phyloP scores from a whole-genome alignment of 2,797 vertebrate species.

The Hephaestus fuliginosus region DNA sequence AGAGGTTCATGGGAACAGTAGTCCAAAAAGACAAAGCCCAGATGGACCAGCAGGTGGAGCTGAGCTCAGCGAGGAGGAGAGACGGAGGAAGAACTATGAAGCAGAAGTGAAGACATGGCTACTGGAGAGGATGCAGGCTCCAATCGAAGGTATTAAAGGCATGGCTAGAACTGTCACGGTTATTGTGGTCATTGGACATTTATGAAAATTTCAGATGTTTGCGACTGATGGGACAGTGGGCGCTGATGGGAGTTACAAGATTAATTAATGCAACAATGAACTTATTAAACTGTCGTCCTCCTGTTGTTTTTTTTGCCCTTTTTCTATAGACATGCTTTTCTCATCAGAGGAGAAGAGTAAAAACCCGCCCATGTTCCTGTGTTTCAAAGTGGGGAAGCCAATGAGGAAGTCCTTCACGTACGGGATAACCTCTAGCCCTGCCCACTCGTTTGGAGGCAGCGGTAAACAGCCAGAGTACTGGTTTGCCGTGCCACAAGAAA shows the following conservation, averaged over 20 bases:
- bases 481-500: constrained; percentile 98
- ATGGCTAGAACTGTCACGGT: background rate
- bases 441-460: constrained; percentile 86
- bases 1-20: constrained; percentile 65
- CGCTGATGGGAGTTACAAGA: too few relatives aligned
- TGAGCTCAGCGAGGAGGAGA: constrained; percentile 74
- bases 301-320: background rate
- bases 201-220: too few relatives aligned
- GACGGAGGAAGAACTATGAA: constrained; percentile 86
- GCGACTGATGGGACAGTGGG: too few relatives aligned
- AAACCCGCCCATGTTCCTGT: constrained; percentile 98
- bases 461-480: constrained; percentile 96
- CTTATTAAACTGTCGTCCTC: too few relatives aligned
- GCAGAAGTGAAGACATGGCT: constrained; percentile 95
- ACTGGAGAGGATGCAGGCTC: constrained; percentile 94
- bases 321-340: constrained; percentile 91
- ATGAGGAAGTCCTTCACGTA: constrained; percentile 96
- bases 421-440: constrained; percentile 85
- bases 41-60: constrained; percentile 70
- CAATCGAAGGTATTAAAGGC: constrained; percentile 90
- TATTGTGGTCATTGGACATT: background rate
- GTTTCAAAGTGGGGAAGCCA: constrained; percentile 97
- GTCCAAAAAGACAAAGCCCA: constrained; percentile 58
- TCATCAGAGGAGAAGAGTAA: constrained; percentile 97
- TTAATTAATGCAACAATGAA: too few relatives aligned